These are phyloP conservation scores for Aphis craccivora DNA, from an alignment of 1,140 invertebrate genomes.

Conservation along the genomic window DNA sequence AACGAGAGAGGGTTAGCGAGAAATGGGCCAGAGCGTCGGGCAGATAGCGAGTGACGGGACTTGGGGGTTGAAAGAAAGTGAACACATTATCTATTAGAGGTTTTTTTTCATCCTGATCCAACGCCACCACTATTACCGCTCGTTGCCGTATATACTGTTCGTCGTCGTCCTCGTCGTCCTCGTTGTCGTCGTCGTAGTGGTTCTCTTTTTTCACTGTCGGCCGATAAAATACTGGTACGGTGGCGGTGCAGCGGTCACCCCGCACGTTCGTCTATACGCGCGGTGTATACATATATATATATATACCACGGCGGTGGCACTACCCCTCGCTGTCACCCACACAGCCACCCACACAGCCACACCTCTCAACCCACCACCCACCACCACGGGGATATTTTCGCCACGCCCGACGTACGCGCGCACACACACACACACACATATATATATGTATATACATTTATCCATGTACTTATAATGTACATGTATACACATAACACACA, in stretches of 20 bases:
- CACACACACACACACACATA: background rate
- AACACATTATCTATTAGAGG: slow-evolving; percentile 56
- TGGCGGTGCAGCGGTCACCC: background rate
- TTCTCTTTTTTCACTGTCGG: slow-evolving; percentile 50
- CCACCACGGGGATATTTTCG: background rate
- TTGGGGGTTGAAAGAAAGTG: slow-evolving; percentile 33
- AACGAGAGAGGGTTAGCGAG: background rate
- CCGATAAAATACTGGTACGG: slow-evolving; percentile 49
- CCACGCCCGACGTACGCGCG: background rate
- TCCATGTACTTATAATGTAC: background rate
- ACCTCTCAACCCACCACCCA: background rate
- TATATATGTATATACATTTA: background rate
- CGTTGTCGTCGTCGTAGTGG: background rate
- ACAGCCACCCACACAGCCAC: too few species aligned
- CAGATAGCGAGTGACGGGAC: background rate
- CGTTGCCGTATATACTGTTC: background rate
- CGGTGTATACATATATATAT: too few species aligned
- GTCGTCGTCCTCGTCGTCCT: background rate
- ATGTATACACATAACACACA: background rate
- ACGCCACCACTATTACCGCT: background rate
- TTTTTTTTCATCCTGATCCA: slow-evolving; percentile 22
- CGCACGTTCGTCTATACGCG: background rate
- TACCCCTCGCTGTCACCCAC: background rate
- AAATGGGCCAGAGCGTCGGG: background rate
- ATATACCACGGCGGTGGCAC: background rate